Evolutionary conservation across 2,113 vertebrate species (phyloP).

Genomic region (Neolamprologus kungweensis): DNA sequence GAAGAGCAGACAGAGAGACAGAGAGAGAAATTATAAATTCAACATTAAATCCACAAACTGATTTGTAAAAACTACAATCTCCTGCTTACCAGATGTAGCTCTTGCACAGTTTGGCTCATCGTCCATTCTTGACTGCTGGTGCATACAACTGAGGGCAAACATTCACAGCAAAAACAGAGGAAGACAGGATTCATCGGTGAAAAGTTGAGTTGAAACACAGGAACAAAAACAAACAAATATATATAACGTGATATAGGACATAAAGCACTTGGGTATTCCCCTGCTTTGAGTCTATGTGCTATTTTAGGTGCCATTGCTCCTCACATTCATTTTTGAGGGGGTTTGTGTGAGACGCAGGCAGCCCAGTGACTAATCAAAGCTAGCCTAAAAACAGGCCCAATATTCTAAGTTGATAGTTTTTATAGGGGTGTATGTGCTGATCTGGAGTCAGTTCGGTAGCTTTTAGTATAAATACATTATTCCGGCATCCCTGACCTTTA

Average conservation of each 20-base stretch:
- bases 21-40: background rate
- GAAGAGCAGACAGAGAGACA: background rate
- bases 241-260: background rate
- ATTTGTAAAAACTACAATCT: background rate
- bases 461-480: background rate
- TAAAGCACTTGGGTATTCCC: background rate
- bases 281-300: background rate
- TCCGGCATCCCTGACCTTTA: background rate
- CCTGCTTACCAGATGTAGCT: slow-evolving; percentile 84
- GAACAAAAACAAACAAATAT: background rate
- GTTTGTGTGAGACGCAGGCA: background rate
- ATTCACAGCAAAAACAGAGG: background rate
- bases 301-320: background rate
- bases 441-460: background rate
- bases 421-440: background rate
- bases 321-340: background rate
- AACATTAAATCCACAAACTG: background rate
- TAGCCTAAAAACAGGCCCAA: background rate
- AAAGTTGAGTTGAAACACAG: background rate
- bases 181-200: background rate
- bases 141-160: slow-evolving; percentile 73
- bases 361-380: background rate
- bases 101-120: slow-evolving; percentile 81
- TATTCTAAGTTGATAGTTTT: background rate
- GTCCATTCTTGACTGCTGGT: slow-evolving; percentile 96